Evolutionary conservation across 2,888 invertebrate species (phyloP).

Genomic region (Neria commutata): DNA sequence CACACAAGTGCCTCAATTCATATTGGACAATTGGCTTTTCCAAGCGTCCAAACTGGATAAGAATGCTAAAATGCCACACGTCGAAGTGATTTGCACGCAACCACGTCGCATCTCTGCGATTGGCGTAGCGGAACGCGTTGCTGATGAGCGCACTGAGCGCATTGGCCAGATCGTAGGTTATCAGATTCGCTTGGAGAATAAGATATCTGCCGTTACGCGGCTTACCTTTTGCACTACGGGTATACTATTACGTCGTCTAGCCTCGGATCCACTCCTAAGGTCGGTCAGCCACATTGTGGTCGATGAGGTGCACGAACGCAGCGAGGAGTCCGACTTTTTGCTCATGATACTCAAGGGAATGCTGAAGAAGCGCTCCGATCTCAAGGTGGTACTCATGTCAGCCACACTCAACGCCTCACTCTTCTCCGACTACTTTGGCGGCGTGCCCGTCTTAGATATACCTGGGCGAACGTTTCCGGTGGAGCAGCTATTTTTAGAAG

Average conservation of each 20-base stretch:
- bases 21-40: slow-evolving; percentile 84
- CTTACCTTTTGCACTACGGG: slow-evolving; percentile 94
- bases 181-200: slow-evolving; percentile 80
- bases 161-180: slow-evolving; percentile 65
- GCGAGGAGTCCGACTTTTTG: slow-evolving; percentile 89
- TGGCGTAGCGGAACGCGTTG: slow-evolving; percentile 89
- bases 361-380: slow-evolving; percentile 72
- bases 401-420: slow-evolving; percentile 87
- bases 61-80: slow-evolving; percentile 65
- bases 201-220: slow-evolving; percentile 77
- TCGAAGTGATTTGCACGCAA: slow-evolving; percentile 91
- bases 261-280: slow-evolving; percentile 76
- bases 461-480: slow-evolving; percentile 87
- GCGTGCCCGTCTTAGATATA: slow-evolving; percentile 79
- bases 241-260: slow-evolving; percentile 82
- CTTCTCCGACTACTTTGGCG: slow-evolving; percentile 82
- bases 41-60: slow-evolving; percentile 61
- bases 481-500: slow-evolving; percentile 80
- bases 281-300: slow-evolving; percentile 84
- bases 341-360: slow-evolving; percentile 81
- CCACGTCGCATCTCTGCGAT: slow-evolving; percentile 91
- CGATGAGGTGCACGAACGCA: slow-evolving; percentile 93
- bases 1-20: slow-evolving; percentile 92
- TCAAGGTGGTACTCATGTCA: slow-evolving; percentile 90
- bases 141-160: slow-evolving; percentile 82